These are phyloP conservation scores for Masnerella sp. DNA, from an alignment of 2,888 invertebrate genomes.

Conservation along the genomic window DNA sequence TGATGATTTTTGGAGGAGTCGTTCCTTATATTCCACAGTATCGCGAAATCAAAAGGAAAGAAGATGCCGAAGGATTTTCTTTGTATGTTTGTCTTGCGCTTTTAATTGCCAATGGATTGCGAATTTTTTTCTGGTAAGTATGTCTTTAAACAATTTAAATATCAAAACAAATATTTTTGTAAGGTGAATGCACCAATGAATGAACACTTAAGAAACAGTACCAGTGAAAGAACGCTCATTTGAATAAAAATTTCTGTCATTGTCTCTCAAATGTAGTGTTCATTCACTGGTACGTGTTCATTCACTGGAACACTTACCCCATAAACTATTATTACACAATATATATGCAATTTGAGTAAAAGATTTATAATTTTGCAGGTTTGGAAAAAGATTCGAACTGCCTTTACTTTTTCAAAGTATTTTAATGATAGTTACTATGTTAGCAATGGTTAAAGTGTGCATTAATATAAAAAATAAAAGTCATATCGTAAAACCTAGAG, in stretches of 20 bases:
- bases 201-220: too few relatives aligned
- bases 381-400: slow-evolving; percentile 97
- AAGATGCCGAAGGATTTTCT: slow-evolving; percentile 98
- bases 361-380: slow-evolving; percentile 83
- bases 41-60: slow-evolving; percentile 91
- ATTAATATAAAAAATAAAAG: slow-evolving; percentile 90
- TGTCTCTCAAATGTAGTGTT: too few relatives aligned
- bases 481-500: slow-evolving; percentile 86
- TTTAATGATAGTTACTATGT: slow-evolving; percentile 98
- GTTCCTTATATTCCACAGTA: slow-evolving; percentile 98
- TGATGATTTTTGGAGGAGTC: slow-evolving; percentile 97
- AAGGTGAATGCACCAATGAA: too few relatives aligned
- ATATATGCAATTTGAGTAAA: too few relatives aligned
- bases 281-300: too few relatives aligned
- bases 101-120: slow-evolving; percentile 95
- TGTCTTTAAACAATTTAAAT: too few relatives aligned
- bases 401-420: slow-evolving; percentile 97
- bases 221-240: too few relatives aligned
- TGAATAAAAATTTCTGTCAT: too few relatives aligned
- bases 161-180: too few relatives aligned
- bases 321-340: too few relatives aligned
- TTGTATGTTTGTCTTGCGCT: slow-evolving; percentile 97
- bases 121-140: slow-evolving; percentile 98
- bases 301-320: too few relatives aligned
- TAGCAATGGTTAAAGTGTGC: slow-evolving; percentile 95